phyloP scores from a whole-genome alignment of 2,888 invertebrate genomes.

The Mythimna ferrago region DNA sequence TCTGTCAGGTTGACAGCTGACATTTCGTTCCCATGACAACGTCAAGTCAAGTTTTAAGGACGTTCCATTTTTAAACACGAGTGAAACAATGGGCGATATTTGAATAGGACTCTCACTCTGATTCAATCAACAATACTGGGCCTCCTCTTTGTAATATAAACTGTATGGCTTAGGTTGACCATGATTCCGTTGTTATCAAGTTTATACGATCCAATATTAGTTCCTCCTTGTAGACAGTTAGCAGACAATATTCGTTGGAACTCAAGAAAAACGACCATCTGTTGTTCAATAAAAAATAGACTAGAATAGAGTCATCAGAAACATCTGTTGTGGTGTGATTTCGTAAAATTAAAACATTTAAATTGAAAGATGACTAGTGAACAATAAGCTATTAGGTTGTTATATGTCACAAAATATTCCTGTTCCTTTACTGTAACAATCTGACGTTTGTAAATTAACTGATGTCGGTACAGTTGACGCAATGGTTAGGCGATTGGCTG shows the following conservation, averaged over 20 bases:
- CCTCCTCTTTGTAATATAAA: slow-evolving; percentile 69
- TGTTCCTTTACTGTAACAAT: background rate
- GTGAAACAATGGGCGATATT: slow-evolving; percentile 82
- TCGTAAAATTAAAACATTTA: background rate
- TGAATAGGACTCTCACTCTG: slow-evolving; percentile 82
- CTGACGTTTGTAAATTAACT: no score
- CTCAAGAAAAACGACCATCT: background rate
- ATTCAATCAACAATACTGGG: slow-evolving; percentile 83
- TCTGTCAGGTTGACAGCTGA: slow-evolving; percentile 74
- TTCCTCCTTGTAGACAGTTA: background rate
- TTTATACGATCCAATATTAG: background rate
- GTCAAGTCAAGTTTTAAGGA: slow-evolving; percentile 73
- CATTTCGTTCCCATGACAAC: slow-evolving; percentile 75
- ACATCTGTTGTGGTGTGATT: background rate
- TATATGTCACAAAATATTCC: background rate
- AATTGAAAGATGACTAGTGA: background rate
- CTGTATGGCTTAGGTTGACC: slow-evolving; percentile 49
- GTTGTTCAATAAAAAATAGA: no score
- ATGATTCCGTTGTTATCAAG: background rate
- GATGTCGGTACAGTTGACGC: no score
- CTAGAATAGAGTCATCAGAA: background rate
- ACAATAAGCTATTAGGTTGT: background rate
- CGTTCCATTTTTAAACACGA: slow-evolving; percentile 79
- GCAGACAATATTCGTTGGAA: background rate
- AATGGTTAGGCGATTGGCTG: no score